These are phyloP conservation scores for Stenodera caucasica DNA, from an alignment of 2,888 invertebrate species.

Conservation along the genomic window DNA sequence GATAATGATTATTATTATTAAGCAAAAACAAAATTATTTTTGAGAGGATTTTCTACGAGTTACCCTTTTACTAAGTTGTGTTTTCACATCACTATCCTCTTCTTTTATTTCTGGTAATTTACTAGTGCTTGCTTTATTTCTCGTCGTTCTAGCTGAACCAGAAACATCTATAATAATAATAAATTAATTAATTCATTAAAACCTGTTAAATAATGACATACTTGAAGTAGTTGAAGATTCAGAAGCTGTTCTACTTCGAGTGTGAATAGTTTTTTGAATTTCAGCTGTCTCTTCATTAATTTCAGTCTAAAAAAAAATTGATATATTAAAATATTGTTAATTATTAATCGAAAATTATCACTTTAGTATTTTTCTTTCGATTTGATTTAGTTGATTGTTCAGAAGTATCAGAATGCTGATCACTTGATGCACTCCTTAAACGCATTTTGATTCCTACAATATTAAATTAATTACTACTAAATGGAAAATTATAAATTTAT, in stretches of 20 bases:
- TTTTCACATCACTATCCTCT: background rate
- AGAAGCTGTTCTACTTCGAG: background rate
- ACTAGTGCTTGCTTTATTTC: background rate
- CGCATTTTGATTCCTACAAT: background rate
- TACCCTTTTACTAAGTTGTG: background rate
- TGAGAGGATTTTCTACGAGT: conserved; percentile 2
- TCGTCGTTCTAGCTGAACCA: background rate
- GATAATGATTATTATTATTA: background rate
- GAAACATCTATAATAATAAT: background rate
- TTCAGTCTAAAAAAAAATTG: background rate
- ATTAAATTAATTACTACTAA: background rate
- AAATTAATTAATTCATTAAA: background rate
- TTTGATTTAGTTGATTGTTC: background rate
- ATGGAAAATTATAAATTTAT: background rate
- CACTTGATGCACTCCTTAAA: background rate
- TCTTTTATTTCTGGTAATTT: conserved; percentile 1
- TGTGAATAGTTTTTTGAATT: background rate
- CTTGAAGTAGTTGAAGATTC: background rate
- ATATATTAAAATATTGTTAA: background rate
- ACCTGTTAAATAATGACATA: background rate
- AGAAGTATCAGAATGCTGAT: background rate
- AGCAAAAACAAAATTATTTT: background rate
- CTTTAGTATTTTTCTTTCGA: background rate
- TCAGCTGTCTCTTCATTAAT: background rate
- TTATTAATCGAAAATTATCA: background rate